Percentiles rank a stretch among this genome's conserved stretches.
Evolutionary conservation across 2,797 vertebrate genomes (phyloP).

Genomic region (Sebastes steindachneri): DNA sequence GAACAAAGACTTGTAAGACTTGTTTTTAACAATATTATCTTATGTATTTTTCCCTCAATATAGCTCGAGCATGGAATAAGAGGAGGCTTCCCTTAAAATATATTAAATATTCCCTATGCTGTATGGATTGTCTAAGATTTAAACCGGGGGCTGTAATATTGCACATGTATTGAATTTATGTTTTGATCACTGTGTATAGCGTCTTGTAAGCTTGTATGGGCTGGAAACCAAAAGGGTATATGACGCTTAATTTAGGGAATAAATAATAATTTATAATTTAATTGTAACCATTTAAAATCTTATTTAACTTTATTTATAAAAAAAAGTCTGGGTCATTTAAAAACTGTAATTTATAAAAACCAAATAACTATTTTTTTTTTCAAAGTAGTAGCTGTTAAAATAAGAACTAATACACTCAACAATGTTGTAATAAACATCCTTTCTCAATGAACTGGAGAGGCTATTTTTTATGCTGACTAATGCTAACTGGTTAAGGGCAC

Average conservation of each 20-base stretch:
- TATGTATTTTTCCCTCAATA: not conserved
- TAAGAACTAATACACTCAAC: constrained; percentile 10
- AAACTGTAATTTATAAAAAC: constrained; percentile 23
- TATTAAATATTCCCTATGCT: not conserved
- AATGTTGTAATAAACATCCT: constrained; percentile 19
- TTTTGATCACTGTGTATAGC: not conserved
- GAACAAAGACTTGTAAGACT: not conserved
- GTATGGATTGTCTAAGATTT: not conserved
- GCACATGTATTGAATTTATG: not conserved
- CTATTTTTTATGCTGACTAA: constrained; percentile 15
- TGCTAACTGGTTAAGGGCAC: constrained; percentile 47
- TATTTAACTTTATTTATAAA: not conserved
- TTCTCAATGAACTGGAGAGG: not conserved
- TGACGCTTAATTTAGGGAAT: not conserved
- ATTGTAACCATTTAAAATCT: not conserved
- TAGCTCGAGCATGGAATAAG: not conserved
- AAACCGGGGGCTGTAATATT: not conserved
- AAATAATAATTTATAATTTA: not conserved
- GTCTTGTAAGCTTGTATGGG: not conserved
- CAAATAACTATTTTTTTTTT: not conserved
- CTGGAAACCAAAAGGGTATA: not conserved
- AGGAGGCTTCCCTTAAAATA: not conserved
- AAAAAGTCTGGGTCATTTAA: constrained; percentile 5
- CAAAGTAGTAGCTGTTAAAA: constrained; percentile 22
- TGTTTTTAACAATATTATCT: not conserved